Conservation (phyloP, 2,113 vertebrate genomes). For the Anarrhichthys ocellatus region DNA sequence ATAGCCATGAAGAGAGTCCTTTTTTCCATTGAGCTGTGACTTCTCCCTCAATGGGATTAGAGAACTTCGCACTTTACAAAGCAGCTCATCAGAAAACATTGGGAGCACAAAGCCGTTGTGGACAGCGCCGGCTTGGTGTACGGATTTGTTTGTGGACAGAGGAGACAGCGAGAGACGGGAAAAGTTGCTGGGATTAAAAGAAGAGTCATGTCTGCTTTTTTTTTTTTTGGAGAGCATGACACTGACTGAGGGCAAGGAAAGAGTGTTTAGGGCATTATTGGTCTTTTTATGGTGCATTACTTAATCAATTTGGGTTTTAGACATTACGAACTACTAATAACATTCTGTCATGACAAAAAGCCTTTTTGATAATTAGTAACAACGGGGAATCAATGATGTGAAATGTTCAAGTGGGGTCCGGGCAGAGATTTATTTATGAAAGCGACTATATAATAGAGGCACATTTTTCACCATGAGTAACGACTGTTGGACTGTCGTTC, state of each 20-base stretch:
- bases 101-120: constrained; percentile 57
- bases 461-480: constrained; percentile 75
- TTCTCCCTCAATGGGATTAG: constrained; percentile 58
- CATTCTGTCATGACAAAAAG: constrained; percentile 64
- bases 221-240: constrained; percentile 15
- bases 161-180: background rate
- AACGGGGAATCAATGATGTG: constrained; percentile 65
- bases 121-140: constrained; percentile 40
- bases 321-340: constrained; percentile 59
- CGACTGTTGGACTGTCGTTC: constrained; percentile 69
- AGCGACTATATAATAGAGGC: constrained; percentile 63
- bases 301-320: constrained; percentile 60
- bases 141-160: constrained; percentile 9
- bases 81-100: constrained; percentile 65
- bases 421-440: constrained; percentile 77
- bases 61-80: constrained; percentile 70
- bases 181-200: constrained; percentile 11
- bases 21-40: constrained; percentile 60
- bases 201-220: constrained; percentile 22
- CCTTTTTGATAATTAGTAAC: constrained; percentile 74
- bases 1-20: constrained; percentile 56
- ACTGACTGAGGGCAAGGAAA: constrained; percentile 4
- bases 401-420: constrained; percentile 68
- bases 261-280: constrained; percentile 29
- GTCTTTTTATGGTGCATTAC: constrained; percentile 19